Evolutionary conservation across 2,113 vertebrate species (phyloP).

Genomic region (Rhabdornis inornatus): DNA sequence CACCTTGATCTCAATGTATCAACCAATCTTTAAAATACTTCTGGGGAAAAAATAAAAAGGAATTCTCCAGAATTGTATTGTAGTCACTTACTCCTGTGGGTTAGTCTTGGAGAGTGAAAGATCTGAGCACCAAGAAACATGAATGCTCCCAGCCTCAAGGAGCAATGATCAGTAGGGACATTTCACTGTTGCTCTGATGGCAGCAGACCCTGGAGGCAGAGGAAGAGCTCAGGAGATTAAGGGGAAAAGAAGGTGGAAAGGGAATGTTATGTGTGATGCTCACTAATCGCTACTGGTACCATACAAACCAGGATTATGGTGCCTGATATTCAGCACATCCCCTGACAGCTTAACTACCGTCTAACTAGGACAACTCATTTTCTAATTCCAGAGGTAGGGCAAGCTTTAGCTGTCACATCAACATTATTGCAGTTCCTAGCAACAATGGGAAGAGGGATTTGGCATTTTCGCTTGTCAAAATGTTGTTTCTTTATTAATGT

Average conservation of each 20-base stretch:
- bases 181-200: neutral
- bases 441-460: neutral
- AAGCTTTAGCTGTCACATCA: neutral
- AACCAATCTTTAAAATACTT: neutral
- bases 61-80: neutral
- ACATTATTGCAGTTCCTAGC: neutral
- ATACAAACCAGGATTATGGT: neutral
- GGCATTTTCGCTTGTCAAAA: neutral
- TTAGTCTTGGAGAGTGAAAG: neutral
- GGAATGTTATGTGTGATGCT: accelerated
- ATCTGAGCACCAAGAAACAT: neutral
- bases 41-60: accelerated
- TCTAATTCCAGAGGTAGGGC: neutral
- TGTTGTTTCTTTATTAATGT: neutral
- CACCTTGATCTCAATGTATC: neutral
- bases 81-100: neutral
- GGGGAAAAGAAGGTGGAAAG: neutral
- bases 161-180: neutral
- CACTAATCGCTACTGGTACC: neutral
- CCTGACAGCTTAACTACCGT: neutral
- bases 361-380: neutral
- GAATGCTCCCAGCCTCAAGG: neutral
- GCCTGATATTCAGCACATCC: neutral
- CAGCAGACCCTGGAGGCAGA: neutral
- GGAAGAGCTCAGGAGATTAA: neutral